Evolutionary conservation across 1,140 invertebrate genomes (phyloP).

Genomic region (Pogonomyrmex barbatus): DNA sequence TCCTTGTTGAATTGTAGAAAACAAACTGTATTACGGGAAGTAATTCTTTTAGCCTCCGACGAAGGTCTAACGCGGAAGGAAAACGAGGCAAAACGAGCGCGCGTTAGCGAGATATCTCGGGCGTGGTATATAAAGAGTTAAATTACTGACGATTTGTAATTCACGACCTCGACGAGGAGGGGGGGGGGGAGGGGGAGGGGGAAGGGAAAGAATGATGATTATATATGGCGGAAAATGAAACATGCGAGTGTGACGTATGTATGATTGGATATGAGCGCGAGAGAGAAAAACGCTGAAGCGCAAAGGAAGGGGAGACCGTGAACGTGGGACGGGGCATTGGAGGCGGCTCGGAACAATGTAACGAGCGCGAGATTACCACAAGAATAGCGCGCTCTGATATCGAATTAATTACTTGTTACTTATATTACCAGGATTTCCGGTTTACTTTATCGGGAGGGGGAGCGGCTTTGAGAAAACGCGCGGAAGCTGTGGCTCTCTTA

Average conservation of each 20-base stretch:
- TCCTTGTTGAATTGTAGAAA: background rate
- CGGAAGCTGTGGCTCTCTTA: constrained; percentile 7
- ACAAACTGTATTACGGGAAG: constrained; percentile 20
- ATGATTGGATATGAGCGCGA: constrained; percentile 25
- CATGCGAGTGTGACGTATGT: background rate
- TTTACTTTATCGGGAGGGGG: background rate
- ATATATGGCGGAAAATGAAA: background rate
- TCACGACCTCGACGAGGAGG: constrained; percentile 35
- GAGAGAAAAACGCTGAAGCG: constrained; percentile 30
- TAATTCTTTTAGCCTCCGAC: constrained; percentile 44
- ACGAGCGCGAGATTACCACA: constrained; percentile 58
- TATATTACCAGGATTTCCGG: constrained; percentile 59
- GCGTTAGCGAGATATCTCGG: constrained; percentile 42
- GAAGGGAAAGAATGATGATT: constrained; percentile 34
- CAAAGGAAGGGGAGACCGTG: background rate
- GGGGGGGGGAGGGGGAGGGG: no score
- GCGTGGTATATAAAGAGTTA: constrained; percentile 51
- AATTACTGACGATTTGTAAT: constrained; percentile 70
- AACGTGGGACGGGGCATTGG: constrained; percentile 62
- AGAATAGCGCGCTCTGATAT: constrained; percentile 52
- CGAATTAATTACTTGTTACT: constrained; percentile 67
- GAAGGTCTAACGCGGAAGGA: constrained; percentile 35
- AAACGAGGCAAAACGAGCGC: constrained; percentile 22
- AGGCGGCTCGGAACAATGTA: constrained; percentile 52
- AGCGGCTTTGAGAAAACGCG: background rate